Evolutionary conservation across 2,888 invertebrate species (phyloP), one percentile per base, ranked within the genome.

Genomic region (Acleris laterana): DNA sequence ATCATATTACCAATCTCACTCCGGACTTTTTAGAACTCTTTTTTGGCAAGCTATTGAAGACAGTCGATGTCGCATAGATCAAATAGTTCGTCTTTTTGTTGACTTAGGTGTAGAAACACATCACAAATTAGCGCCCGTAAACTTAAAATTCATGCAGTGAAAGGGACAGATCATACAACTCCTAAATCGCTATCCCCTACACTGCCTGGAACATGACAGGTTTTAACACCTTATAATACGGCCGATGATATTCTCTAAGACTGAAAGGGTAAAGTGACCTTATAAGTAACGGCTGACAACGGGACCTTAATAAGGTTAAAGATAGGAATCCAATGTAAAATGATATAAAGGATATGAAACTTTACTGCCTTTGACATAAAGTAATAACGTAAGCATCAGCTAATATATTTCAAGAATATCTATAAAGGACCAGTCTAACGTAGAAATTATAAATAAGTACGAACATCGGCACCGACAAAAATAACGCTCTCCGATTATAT

Each of bases 181-280:
- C 7, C 9, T 32, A 32, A 9, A 32, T 9, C 32, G 9, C 32
- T 32, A 32, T 32, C 9, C 32, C 9, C 3, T 32, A 32, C 32
- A 32, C 0, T 32, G 32, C 3, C 32, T 32, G 32, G 32, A 32
- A 9, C 32, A 9, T 32, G 32, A 3, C 32, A 32, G 9, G 25
- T 25, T 25, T 25, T 32, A 32, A 32, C 32, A 32, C 9, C 32
- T 32, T 32, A 9, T 32, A 32, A 32, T 32, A 44, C n/a, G 16
- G 44, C 17, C 48, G 44, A 44, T 28, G 56, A 52, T 60, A 19
- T 49, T 52, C 53, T n/a, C 46, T 22, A 56, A 63, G 63, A 68
- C 63, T 63, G 65, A 62, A 57, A 22, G 57, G 62, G 38, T 51
- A 42, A 38, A 46, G 62, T 67, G 62, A 51, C 67, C 62, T 63